phyloP scores from a whole-genome alignment of 2,797 vertebrate species.

The Acipenser oxyrinchus region DNA sequence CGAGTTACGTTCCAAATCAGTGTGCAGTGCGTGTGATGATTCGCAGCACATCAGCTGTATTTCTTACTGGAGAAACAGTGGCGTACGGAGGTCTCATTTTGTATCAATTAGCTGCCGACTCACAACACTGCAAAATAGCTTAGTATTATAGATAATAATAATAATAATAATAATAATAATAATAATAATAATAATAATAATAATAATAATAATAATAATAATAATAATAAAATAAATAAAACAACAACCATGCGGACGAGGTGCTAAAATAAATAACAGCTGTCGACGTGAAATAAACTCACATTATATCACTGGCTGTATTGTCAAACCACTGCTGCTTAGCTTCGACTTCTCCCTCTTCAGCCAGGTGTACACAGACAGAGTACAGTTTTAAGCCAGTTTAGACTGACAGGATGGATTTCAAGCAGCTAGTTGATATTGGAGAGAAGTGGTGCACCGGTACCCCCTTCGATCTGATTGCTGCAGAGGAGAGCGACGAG shows the following conservation, averaged over 20 bases:
- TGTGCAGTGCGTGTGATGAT: constrained; percentile 43
- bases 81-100: constrained; percentile 30
- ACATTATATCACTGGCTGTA: constrained; percentile 50
- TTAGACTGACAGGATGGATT: constrained; percentile 69
- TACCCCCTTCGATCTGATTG: constrained; percentile 93
- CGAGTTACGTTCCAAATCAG: constrained; percentile 30
- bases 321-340: constrained; percentile 33
- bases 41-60: constrained; percentile 13
- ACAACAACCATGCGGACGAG: constrained; percentile 43
- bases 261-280: constrained; percentile 27
- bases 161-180: constrained; percentile 22
- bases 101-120: constrained; percentile 44
- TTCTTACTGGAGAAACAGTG: constrained; percentile 7
- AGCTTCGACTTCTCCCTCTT: constrained; percentile 39
- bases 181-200: too few species aligned
- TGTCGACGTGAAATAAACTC: constrained; percentile 9
- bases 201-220: too few species aligned
- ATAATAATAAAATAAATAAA: constrained; percentile 27
- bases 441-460: constrained; percentile 92
- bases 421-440: constrained; percentile 90
- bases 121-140: constrained; percentile 42
- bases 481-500: constrained; percentile 87
- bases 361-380: constrained; percentile 23
- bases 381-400: constrained; percentile 10
- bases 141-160: constrained; percentile 26